Evolutionary conservation across 2,888 invertebrate species (phyloP).

Genomic region (Eristalis intricaria): DNA sequence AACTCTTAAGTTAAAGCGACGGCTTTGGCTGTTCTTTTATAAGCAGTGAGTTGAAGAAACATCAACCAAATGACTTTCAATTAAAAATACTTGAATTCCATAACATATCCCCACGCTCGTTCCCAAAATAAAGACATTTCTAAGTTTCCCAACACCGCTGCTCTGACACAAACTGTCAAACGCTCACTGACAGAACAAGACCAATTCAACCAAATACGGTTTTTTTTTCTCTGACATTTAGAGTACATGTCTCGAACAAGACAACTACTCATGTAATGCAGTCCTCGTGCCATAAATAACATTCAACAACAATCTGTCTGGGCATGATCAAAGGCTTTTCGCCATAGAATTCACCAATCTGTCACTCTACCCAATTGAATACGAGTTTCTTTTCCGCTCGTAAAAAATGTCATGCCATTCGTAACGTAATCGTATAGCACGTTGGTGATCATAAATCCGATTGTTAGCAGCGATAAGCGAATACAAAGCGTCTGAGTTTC

Average conservation of each 20-base stretch:
- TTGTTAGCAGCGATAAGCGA: conserved; percentile 57
- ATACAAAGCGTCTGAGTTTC: conserved; percentile 57
- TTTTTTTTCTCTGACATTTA: not conserved
- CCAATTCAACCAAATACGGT: not conserved
- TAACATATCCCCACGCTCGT: not conserved
- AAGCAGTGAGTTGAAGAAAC: not conserved
- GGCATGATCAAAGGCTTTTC: conserved; percentile 69
- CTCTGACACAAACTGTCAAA: not conserved
- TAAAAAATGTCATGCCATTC: conserved; percentile 37
- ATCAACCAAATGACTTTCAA: not conserved
- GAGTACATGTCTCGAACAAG: not conserved
- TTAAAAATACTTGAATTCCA: not conserved
- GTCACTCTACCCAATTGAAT: conserved; percentile 57
- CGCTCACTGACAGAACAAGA: not conserved
- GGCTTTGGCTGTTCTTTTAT: not conserved
- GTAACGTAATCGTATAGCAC: conserved; percentile 9
- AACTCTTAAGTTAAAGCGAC: not conserved
- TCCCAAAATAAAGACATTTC: not conserved
- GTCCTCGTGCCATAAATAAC: conserved; percentile 64
- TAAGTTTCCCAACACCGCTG: not conserved
- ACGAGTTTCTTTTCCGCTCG: conserved; percentile 5
- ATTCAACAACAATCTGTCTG: conserved; percentile 67
- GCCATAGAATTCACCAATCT: conserved; percentile 64
- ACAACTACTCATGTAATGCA: conserved; percentile 34
- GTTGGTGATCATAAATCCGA: conserved; percentile 62